Percentiles rank a stretch among this genome's conserved stretches.
Evolutionary conservation across 2,888 invertebrate species (phyloP).

Genomic region (Heterodera filipjevi): DNA sequence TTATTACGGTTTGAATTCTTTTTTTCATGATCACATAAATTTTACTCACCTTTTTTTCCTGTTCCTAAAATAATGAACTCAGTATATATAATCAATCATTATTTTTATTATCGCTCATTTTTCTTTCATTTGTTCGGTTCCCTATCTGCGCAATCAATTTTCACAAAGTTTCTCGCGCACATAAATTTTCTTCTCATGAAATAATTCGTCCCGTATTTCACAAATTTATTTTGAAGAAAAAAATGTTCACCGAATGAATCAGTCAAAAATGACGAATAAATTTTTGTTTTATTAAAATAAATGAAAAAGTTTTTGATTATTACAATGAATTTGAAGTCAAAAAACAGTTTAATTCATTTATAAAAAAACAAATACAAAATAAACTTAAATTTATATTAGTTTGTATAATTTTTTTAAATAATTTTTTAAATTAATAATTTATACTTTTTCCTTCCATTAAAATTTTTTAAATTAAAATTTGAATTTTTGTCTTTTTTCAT

Average conservation of each 20-base stretch:
- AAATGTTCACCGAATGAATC: background rate
- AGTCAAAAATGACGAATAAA: background rate
- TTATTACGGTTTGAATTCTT: too few species aligned
- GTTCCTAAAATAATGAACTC: background rate
- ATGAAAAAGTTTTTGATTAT: too few species aligned
- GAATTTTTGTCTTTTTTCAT: too few species aligned
- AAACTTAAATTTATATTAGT: too few species aligned
- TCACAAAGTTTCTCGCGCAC: conserved; percentile 1
- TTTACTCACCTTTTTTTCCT: background rate
- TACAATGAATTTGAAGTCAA: too few species aligned
- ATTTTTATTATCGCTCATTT: background rate
- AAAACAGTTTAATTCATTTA: too few species aligned
- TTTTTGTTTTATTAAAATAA: background rate
- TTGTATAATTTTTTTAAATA: too few species aligned
- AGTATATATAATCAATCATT: background rate
- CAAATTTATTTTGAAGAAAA: background rate
- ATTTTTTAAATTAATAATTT: too few species aligned
- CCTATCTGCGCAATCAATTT: background rate
- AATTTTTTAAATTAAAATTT: too few species aligned
- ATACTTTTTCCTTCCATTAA: too few species aligned
- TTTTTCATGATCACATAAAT: too few species aligned
- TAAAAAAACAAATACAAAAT: too few species aligned
- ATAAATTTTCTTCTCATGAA: background rate
- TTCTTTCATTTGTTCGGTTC: background rate
- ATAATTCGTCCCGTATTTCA: background rate